These are phyloP conservation scores for Dasypolia templi DNA, from an alignment of 2,888 invertebrate genomes.

Conservation along the genomic window DNA sequence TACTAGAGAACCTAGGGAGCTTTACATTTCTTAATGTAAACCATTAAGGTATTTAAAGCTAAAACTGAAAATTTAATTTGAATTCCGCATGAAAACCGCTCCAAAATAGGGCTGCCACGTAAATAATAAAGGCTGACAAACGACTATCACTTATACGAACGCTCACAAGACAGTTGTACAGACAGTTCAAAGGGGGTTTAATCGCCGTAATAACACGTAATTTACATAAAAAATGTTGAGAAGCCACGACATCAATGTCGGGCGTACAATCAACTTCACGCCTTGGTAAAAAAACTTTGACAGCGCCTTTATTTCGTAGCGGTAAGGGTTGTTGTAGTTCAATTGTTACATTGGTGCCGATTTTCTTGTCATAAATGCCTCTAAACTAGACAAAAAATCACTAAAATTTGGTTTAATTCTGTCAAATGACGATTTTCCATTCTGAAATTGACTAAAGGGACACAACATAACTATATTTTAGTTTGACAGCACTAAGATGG, in stretches of 20 bases:
- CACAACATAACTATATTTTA: no score
- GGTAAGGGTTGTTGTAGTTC: not conserved
- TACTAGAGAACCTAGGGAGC: accelerated
- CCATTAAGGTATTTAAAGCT: not conserved
- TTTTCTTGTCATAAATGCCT: no score
- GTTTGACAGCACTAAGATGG: no score
- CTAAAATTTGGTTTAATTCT: no score
- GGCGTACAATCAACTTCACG: conserved; percentile 3
- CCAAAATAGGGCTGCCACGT: conserved; percentile 12
- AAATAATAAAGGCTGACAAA: conserved; percentile 39
- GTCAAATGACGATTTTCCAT: no score
- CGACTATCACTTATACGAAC: conserved; percentile 31
- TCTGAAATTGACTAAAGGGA: no score
- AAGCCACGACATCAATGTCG: conserved; percentile 6
- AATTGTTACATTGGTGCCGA: no score
- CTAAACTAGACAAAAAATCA: no score
- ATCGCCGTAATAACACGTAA: conserved; percentile 61
- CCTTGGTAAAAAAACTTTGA: not conserved
- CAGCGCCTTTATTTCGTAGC: not conserved
- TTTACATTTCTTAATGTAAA: no score
- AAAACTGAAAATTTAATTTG: not conserved
- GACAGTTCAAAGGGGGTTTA: conserved; percentile 55
- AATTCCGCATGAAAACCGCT: not conserved
- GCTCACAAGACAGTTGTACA: conserved; percentile 31
- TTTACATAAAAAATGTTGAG: conserved; percentile 68